Conservation (phyloP, 2,113 vertebrate species). For the Sardina pilchardus region DNA sequence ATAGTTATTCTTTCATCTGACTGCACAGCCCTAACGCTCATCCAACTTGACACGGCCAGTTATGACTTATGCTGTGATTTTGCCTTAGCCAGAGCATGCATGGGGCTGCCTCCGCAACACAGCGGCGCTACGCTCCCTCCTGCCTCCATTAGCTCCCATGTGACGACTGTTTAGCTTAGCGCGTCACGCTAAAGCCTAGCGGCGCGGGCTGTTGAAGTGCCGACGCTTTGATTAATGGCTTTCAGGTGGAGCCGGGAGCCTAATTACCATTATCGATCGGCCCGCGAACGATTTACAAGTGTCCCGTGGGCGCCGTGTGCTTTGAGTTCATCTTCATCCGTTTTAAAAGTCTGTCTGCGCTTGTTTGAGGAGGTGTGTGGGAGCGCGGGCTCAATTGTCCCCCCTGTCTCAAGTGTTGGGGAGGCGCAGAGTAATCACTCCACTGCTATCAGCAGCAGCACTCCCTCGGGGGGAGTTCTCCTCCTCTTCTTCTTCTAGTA, state of each 20-base stretch:
- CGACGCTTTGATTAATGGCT: background rate
- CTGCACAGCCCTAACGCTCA: background rate
- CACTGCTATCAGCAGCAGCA: background rate
- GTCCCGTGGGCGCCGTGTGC: background rate
- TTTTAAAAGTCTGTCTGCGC: constrained; percentile 14
- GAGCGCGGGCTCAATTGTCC: background rate
- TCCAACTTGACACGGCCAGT: background rate
- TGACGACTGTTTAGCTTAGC: background rate
- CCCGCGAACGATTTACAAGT: background rate
- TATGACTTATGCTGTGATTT: constrained; percentile 19
- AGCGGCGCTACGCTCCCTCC: background rate
- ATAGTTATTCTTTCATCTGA: constrained; percentile 20
- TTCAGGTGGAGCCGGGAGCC: background rate
- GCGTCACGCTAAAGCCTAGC: background rate
- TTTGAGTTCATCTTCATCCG: background rate
- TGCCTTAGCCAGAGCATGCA: background rate
- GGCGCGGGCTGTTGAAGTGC: background rate
- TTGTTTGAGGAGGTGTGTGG: background rate
- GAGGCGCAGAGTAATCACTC: background rate
- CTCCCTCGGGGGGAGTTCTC: background rate
- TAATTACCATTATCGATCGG: constrained; percentile 3
- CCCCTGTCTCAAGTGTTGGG: background rate
- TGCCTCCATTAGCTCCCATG: background rate
- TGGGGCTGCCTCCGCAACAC: background rate
- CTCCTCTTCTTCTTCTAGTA: background rate